phyloP scores from a whole-genome alignment of 1,140 invertebrate species.

The Himalopsyche phryganea region DNA sequence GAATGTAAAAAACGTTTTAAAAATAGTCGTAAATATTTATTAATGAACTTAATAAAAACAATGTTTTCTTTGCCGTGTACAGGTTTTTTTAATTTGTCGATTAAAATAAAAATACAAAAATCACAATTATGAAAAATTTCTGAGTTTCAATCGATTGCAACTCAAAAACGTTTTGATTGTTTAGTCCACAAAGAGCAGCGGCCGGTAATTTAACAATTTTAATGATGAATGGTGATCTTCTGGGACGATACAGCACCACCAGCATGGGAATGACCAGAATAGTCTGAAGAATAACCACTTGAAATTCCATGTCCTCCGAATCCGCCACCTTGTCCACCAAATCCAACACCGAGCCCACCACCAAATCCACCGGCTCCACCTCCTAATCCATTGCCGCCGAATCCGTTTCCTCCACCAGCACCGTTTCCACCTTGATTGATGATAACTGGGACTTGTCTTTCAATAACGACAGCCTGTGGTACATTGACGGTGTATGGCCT shows the following conservation, averaged over 20 bases:
- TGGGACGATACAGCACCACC: not conserved
- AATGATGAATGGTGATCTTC: not conserved
- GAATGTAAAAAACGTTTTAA: no score
- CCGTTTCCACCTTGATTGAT: slow-evolving; percentile 37
- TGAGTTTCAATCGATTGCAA: not conserved
- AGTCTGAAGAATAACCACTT: not conserved
- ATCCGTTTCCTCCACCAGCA: slow-evolving; percentile 24
- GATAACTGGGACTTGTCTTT: slow-evolving; percentile 29
- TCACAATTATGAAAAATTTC: no score
- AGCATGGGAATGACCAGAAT: not conserved
- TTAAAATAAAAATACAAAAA: no score
- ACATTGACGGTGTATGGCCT: slow-evolving; percentile 24
- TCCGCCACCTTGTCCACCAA: slow-evolving; percentile 1
- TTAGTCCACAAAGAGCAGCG: not conserved
- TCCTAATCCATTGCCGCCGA: slow-evolving; percentile 21
- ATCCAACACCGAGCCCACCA: slow-evolving; percentile 16
- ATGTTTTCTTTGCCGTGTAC: no score
- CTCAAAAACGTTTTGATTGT: not conserved
- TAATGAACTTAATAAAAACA: no score
- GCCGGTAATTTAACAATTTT: not conserved
- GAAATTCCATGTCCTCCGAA: not conserved
- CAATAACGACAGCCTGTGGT: slow-evolving; percentile 15
- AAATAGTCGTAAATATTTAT: no score
- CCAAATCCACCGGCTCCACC: slow-evolving; percentile 29
- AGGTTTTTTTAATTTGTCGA: no score